Evolutionary conservation across 2,888 invertebrate genomes (phyloP), one percentile per base, ranked within the genome.

Genomic region (Leucoma salicis): DNA sequence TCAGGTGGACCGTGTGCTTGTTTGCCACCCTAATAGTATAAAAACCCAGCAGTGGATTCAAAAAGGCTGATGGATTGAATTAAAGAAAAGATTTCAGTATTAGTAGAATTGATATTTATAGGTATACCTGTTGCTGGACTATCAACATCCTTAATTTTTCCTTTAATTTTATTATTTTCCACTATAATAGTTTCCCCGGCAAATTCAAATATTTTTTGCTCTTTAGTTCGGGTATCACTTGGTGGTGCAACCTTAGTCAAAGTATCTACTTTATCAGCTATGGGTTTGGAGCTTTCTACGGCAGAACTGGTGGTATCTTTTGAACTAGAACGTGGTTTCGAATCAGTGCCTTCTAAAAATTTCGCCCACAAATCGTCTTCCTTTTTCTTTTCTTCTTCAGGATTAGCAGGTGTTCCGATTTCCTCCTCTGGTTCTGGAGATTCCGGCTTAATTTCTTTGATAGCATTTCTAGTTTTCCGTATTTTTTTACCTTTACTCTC

Each of bases 361-460:
- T 92, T 94, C 15, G 95, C 94, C 96, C 96, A 96, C 10, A 96
- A 78, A 40, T 94, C 93, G 64, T 95, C 95, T 31, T 93, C 93
- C 59, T 91, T 91, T 59, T 94, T 93, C 68, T 95, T 95, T 54
- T 92, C 91, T 47, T 93, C 92, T 64, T 92, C 93, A 37, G 92
- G 91, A 35, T 91, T 78, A 13, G 74, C 31, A 31, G 71, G 63
- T 48, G 72, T 70, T 42, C 81, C 77, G 11, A 32, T 52, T 46
- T 60, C 62, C 31, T 64, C 54, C 35, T 27, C 74, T 10, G 40
- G 39, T 32, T 56, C 49, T 31, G 46, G 49, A 42, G 59, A 46
- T 40, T 69, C 68, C 39, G 76, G 70, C 44, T 87, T 82, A 6
- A 69, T 50, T 25, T 70, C 66, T 43, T 55, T 58, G 13, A 33